Conservation (phyloP, 2,888 invertebrate genomes). For the Xylota segnis region DNA sequence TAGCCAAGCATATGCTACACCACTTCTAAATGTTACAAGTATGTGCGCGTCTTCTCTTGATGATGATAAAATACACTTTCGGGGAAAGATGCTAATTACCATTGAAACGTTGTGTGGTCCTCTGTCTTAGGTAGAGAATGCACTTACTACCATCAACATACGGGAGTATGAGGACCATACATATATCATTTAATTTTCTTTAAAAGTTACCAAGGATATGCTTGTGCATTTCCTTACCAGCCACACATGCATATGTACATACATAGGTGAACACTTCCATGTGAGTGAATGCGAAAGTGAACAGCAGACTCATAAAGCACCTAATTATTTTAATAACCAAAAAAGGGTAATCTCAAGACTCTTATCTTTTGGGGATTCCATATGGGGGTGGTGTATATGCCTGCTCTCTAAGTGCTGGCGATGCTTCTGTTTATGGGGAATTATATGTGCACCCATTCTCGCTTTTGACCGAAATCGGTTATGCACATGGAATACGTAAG, state of each 20-base stretch:
- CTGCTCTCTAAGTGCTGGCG: slow-evolving; percentile 59
- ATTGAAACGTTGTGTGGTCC: slow-evolving; percentile 60
- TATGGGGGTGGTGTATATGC: slow-evolving; percentile 16
- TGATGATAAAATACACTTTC: slow-evolving; percentile 69
- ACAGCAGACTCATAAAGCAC: slow-evolving; percentile 77
- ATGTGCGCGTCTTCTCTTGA: slow-evolving; percentile 48
- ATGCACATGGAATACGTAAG: slow-evolving; percentile 70
- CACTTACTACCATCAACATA: slow-evolving; percentile 30
- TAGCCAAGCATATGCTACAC: slow-evolving; percentile 26
- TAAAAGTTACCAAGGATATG: slow-evolving; percentile 57
- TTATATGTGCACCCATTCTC: slow-evolving; percentile 67
- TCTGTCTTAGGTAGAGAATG: slow-evolving; percentile 20
- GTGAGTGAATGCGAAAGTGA: slow-evolving; percentile 50
- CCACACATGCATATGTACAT: slow-evolving; percentile 5
- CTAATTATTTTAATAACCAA: slow-evolving; percentile 79
- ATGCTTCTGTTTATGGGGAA: slow-evolving; percentile 68
- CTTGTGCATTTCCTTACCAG: slow-evolving; percentile 47
- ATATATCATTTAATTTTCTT: slow-evolving; percentile 74
- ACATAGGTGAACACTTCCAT: slow-evolving; percentile 19
- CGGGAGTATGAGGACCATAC: slow-evolving; percentile 27
- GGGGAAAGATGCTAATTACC: slow-evolving; percentile 72
- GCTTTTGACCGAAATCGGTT: slow-evolving; percentile 70
- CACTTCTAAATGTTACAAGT: slow-evolving; percentile 17
- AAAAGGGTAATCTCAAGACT: slow-evolving; percentile 78
- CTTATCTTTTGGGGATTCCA: slow-evolving; percentile 71